phyloP scores from a whole-genome alignment of 2,113 vertebrate species.

The Polypterus senegalus region DNA sequence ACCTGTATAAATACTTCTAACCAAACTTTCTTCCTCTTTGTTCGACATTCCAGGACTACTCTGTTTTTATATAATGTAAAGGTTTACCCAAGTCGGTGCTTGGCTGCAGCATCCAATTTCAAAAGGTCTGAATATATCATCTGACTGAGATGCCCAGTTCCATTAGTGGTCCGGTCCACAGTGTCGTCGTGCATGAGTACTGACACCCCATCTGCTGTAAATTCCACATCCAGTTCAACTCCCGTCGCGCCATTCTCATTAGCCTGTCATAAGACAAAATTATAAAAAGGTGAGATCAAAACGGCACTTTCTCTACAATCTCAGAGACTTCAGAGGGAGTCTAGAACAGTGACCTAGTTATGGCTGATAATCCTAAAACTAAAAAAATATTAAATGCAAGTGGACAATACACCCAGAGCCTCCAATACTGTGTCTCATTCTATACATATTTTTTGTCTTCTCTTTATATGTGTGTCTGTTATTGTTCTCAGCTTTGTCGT shows the following conservation, averaged over 20 bases:
- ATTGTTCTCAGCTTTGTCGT: too few species aligned
- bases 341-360: too few species aligned
- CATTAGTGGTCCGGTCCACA: slow-evolving; percentile 84
- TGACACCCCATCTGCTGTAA: slow-evolving; percentile 77
- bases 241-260: slow-evolving; percentile 76
- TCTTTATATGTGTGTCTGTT: too few species aligned
- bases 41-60: background rate
- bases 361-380: too few species aligned
- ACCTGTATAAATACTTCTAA: too few species aligned
- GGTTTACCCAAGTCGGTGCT: slow-evolving; percentile 71
- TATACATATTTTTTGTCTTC: too few species aligned
- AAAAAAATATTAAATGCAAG: too few species aligned
- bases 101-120: slow-evolving; percentile 75
- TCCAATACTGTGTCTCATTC: too few species aligned
- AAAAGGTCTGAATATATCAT: slow-evolving; percentile 64
- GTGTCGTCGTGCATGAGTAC: slow-evolving; percentile 88
- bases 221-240: slow-evolving; percentile 88
- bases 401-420: too few species aligned
- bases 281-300: too few species aligned
- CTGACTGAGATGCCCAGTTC: slow-evolving; percentile 61
- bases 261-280: slow-evolving; percentile 48
- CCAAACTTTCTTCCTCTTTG: background rate
- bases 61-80: background rate
- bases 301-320: too few species aligned
- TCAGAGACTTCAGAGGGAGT: too few species aligned